Evolutionary conservation across 2,888 invertebrate genomes (phyloP).

Genomic region (Zygogramma bicolorata): DNA sequence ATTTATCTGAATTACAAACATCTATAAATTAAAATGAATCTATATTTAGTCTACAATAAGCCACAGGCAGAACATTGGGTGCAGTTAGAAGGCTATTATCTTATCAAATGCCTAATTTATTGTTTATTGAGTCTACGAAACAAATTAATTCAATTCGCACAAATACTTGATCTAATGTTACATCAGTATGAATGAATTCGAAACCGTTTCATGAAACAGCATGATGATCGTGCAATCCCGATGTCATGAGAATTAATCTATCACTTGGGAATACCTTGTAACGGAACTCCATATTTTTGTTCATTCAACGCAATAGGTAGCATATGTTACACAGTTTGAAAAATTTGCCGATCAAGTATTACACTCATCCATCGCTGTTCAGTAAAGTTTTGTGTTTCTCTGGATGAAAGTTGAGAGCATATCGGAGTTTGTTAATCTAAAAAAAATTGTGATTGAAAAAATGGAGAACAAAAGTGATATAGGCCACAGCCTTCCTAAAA

Average conservation of each 20-base stretch:
- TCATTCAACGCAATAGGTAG: no score
- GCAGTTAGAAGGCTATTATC: constrained; percentile 11
- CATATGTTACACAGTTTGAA: no score
- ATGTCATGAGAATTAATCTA: neutral
- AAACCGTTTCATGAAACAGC: neutral
- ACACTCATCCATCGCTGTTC: no score
- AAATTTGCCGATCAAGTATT: no score
- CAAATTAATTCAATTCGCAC: constrained; percentile 1
- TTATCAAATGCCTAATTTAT: constrained; percentile 14
- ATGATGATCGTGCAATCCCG: neutral
- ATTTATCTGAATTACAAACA: neutral
- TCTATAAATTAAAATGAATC: neutral
- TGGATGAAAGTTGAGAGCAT: no score
- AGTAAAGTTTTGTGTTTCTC: no score
- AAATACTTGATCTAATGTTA: neutral
- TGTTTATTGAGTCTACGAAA: neutral
- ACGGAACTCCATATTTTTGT: no score
- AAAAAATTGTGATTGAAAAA: no score
- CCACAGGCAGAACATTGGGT: neutral
- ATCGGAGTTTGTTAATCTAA: no score
- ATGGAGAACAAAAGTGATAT: no score
- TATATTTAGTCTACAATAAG: constrained; percentile 13
- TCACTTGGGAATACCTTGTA: neutral
- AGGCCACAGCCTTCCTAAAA: no score
- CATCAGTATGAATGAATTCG: neutral